Evolutionary conservation across 2,888 invertebrate genomes (phyloP).

Genomic region (Clostera curtula): DNA sequence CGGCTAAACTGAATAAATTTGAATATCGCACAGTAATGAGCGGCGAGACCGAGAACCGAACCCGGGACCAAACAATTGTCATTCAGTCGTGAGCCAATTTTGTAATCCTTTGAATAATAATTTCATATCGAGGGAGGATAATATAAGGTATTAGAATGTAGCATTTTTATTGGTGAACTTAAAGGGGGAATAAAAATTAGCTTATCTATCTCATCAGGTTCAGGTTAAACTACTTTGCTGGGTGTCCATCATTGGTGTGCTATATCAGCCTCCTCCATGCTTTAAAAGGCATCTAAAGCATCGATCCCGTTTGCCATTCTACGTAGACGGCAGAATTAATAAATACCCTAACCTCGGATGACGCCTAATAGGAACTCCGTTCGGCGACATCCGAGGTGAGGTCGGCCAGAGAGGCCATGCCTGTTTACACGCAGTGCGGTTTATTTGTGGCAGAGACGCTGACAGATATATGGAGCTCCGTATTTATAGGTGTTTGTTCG

Average conservation of each 20-base stretch:
- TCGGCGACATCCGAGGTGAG: neutral
- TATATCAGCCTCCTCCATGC: too few species aligned
- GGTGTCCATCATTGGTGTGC: neutral
- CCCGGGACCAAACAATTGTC: conserved; percentile 41
- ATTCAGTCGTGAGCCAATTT: conserved; percentile 31
- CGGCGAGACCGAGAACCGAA: conserved; percentile 36
- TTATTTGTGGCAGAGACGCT: conserved; percentile 48
- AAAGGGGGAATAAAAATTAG: too few species aligned
- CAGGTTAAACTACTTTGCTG: too few species aligned
- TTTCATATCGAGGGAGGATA: conserved; percentile 12
- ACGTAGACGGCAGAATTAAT: too few species aligned
- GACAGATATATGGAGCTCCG: conserved; percentile 64
- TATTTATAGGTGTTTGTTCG: conserved; percentile 61
- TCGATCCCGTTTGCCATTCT: too few species aligned
- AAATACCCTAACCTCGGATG: conserved; percentile 8
- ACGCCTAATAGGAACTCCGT: conserved; percentile 5
- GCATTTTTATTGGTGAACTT: too few species aligned
- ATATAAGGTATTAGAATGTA: too few species aligned
- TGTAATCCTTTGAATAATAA: conserved; percentile 36
- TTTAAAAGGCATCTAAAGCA: too few species aligned
- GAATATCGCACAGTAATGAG: conserved; percentile 48
- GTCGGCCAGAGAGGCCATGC: conserved; percentile 4
- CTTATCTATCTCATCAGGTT: too few species aligned
- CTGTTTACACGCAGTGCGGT: conserved; percentile 61
- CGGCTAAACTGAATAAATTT: conserved; percentile 49